Evolutionary conservation across 2,797 vertebrate species (phyloP).

Genomic region (Tragopan temminckii): DNA sequence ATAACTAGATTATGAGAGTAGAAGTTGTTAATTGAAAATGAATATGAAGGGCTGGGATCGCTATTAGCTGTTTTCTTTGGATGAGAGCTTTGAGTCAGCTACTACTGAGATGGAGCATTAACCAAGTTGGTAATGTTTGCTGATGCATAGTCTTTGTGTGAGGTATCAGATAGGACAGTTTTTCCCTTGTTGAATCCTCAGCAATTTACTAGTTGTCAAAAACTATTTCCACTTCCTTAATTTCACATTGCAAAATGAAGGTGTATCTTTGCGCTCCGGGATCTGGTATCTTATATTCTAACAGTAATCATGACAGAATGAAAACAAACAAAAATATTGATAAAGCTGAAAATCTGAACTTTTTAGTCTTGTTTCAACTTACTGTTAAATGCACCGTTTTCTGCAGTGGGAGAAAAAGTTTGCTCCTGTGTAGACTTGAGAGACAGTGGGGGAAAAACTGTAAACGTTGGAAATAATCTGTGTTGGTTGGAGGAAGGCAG

Average conservation of each 20-base stretch:
- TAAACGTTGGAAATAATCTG: not conserved
- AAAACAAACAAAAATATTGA: not conserved
- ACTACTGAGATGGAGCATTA: not conserved
- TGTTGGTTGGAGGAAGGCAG: not conserved
- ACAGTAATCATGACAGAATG: not conserved
- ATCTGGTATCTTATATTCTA: not conserved
- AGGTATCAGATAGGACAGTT: not conserved
- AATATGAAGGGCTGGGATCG: not conserved
- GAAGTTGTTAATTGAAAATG: not conserved
- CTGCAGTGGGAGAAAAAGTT: not conserved
- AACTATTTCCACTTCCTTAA: not conserved
- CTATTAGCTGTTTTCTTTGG: not conserved
- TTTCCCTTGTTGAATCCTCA: not conserved
- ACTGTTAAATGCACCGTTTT: not conserved
- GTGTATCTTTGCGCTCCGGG: rapidly evolving
- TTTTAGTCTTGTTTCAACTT: not conserved
- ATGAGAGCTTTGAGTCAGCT: not conserved
- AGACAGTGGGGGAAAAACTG: not conserved
- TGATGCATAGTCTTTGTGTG: not conserved
- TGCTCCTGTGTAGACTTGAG: not conserved
- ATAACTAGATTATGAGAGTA: not conserved
- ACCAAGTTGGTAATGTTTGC: not conserved
- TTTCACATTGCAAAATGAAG: not conserved
- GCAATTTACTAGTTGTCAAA: not conserved
- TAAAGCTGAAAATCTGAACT: not conserved